These are phyloP conservation scores for Drosophila nigrodunni DNA, from an alignment of 1,140 invertebrate genomes.

Conservation along the genomic window DNA sequence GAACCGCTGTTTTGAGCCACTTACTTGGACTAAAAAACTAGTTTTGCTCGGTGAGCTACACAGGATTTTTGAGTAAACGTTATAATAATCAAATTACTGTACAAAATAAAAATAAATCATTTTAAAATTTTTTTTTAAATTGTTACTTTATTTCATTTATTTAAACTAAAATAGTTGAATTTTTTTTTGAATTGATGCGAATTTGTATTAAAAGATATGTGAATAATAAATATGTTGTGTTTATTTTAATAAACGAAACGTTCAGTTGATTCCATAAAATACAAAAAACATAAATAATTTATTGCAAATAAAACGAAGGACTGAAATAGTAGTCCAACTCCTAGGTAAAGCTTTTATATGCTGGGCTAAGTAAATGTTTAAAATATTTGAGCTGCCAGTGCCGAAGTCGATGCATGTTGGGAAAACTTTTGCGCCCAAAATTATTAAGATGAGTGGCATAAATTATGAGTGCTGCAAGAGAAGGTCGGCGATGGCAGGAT, in stretches of 20 bases:
- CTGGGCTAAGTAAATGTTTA: conserved; percentile 76
- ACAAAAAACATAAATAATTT: neutral
- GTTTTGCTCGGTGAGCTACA: neutral
- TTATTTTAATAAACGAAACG: neutral
- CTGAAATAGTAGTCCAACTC: neutral
- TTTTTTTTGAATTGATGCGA: too few species aligned
- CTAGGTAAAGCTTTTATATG: conserved; percentile 32
- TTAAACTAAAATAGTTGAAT: neutral
- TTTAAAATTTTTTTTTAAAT: too few species aligned
- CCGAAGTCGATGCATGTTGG: conserved; percentile 40
- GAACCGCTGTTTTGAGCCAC: neutral
- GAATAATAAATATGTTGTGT: too few species aligned
- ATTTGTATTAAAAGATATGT: too few species aligned
- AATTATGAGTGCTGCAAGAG: conserved; percentile 65
- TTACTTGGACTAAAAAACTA: neutral
- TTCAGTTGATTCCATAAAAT: neutral
- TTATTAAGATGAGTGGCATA: conserved; percentile 84
- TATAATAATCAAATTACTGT: neutral
- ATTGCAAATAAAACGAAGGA: neutral
- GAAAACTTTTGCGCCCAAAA: conserved; percentile 75
- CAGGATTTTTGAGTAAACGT: neutral
- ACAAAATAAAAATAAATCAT: neutral
- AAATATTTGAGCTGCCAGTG: conserved; percentile 66
- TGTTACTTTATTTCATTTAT: too few species aligned
- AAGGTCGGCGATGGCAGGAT: conserved; percentile 1